Evolutionary conservation across 2,797 vertebrate species (phyloP).

Genomic region (Enteromius anoplus): DNA sequence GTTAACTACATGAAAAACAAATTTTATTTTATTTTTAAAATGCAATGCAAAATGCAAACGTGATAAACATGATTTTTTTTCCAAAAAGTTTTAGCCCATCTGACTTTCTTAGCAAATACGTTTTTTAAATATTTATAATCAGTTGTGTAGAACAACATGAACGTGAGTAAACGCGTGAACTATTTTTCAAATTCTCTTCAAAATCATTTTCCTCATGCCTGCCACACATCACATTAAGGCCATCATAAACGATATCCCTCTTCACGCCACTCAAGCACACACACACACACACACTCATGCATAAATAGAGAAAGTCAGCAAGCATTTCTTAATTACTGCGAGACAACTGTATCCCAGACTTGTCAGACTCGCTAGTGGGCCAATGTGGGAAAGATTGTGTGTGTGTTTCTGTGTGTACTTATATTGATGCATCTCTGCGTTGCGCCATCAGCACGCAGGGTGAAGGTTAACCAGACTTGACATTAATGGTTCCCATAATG

Average conservation of each 20-base stretch:
- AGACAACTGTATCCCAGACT: constrained; percentile 22
- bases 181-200: neutral
- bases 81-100: neutral
- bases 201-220: constrained; percentile 3
- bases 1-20: neutral
- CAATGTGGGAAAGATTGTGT: neutral
- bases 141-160: neutral
- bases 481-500: constrained; percentile 79
- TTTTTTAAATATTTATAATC: neutral
- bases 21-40: no score
- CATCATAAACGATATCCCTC: neutral
- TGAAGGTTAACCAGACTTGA: constrained; percentile 75
- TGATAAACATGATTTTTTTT: no score
- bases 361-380: constrained; percentile 1
- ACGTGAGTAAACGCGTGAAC: neutral
- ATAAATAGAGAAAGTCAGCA: constrained; percentile 14
- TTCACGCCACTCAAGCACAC: constrained; percentile 15
- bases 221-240: neutral
- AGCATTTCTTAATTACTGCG: constrained; percentile 30
- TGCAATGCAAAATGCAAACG: no score
- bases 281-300: constrained; percentile 14
- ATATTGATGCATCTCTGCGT: constrained; percentile 53
- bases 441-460: constrained; percentile 62
- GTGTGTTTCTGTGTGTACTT: constrained; percentile 34
- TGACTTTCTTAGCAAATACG: neutral